Conservation (phyloP, 2,113 vertebrate genomes). For the Promerops cafer region DNA sequence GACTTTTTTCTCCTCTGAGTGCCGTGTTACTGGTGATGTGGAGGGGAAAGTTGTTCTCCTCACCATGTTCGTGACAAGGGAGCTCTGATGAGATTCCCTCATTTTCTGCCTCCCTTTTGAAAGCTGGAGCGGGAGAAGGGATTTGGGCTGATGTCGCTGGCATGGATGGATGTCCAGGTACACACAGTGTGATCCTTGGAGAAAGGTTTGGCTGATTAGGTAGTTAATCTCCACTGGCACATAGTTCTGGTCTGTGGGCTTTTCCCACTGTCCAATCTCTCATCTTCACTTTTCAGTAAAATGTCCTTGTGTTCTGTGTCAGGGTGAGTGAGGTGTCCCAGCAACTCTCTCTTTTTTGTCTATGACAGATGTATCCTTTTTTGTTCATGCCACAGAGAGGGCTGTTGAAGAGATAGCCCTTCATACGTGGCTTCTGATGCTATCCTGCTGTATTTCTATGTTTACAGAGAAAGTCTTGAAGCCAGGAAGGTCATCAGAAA, state of each 20-base stretch:
- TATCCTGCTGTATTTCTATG: neutral
- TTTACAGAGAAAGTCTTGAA: neutral
- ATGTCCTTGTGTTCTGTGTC: neutral
- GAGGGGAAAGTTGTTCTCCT: neutral
- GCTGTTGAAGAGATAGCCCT: neutral
- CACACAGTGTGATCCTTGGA: neutral
- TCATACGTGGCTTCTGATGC: neutral
- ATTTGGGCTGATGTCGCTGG: neutral
- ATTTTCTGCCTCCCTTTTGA: neutral
- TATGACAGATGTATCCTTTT: fast-evolving
- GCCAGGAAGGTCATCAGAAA: neutral
- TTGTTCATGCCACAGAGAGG: neutral
- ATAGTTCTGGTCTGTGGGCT: neutral
- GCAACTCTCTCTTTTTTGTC: neutral
- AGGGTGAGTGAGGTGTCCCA: neutral
- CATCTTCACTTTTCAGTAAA: neutral
- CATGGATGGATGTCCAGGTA: neutral
- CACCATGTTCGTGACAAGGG: fast-evolving
- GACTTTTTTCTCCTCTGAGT: neutral
- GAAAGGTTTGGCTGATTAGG: neutral
- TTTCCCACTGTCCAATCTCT: neutral
- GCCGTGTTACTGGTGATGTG: neutral
- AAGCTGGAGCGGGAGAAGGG: neutral
- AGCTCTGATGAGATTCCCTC: neutral
- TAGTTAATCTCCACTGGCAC: neutral